Evolutionary conservation across 1,140 invertebrate species (phyloP), one percentile per base, ranked within the genome.

Genomic region (Yoshiicerus persimilis): DNA sequence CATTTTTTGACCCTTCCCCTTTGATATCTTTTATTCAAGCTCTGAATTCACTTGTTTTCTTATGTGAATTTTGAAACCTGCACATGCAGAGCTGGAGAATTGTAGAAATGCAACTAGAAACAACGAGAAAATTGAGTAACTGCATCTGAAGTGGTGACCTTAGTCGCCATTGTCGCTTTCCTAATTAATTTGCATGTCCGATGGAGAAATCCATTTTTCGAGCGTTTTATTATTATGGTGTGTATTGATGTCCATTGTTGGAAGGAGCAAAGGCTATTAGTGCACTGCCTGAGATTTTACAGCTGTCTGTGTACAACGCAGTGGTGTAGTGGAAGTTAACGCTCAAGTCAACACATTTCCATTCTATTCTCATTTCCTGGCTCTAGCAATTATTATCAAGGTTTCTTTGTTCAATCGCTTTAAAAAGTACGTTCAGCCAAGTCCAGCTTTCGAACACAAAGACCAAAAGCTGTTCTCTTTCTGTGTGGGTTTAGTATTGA

Each of bases 331-430:
- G 47, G 47, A 56, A 56, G 47, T 56, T n/a, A 56, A 56, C 20
- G 16, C 47, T 56, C 4, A n/a, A n/a, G n/a, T n/a, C n/a, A 8
- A 30, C 8, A 70, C 64, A 70, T 30, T 70, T 25, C 64, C 64
- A 27, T 70, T 70, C 47, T 56, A 56, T 56, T 56, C 38, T n/a
- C 75, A 38, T 38, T 80, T 80, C 75, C 75, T 80, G 75, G n/a
- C 47, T 56, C 13, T 56, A 32, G 34, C 34, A 36, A 80, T 80
- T 80, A 80, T 80, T 80, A 80, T 80, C 75, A 80, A 80, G 75
- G 75, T 80, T 80, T 36, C 75, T 80, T 80, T 80, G 75, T 80
- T 80, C 75, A n/a, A 80, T 80, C 20, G 20, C 75, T 34, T 80
- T 34, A 80, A 80, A n/a, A 80, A 80, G 32, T n/a, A 34, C 9